These are phyloP conservation scores for Strix uralensis DNA, from an alignment of 2,113 vertebrate genomes.

Conservation along the genomic window DNA sequence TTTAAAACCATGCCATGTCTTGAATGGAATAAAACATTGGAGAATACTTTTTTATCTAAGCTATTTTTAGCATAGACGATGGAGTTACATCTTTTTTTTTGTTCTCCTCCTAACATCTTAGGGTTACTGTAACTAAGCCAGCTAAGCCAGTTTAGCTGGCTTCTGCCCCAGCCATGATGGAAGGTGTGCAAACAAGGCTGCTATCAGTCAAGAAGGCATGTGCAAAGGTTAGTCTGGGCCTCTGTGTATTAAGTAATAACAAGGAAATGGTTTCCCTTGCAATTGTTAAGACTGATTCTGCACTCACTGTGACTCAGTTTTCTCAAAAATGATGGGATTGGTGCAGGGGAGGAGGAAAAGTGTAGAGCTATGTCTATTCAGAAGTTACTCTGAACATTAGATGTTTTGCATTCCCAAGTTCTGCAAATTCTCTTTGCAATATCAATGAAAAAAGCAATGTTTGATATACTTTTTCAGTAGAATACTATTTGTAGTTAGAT, in stretches of 20 bases:
- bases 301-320: neutral
- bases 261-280: neutral
- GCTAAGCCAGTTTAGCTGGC: neutral
- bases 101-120: neutral
- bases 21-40: neutral
- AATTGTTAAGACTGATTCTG: neutral
- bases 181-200: neutral
- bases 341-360: neutral
- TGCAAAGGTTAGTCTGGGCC: neutral
- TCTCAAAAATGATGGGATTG: neutral
- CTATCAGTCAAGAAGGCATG: neutral
- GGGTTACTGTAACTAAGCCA: neutral
- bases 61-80: neutral
- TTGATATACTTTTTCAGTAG: neutral
- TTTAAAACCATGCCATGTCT: neutral
- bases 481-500: conserved; percentile 29
- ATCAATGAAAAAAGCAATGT: neutral
- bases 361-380: neutral
- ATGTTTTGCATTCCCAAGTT: neutral
- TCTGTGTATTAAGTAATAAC: neutral
- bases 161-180: neutral
- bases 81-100: neutral
- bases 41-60: neutral
- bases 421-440: neutral
- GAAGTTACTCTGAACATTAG: neutral